These are phyloP conservation scores for Athetis lepigone DNA, from an alignment of 2,888 invertebrate species.

Conservation along the genomic window DNA sequence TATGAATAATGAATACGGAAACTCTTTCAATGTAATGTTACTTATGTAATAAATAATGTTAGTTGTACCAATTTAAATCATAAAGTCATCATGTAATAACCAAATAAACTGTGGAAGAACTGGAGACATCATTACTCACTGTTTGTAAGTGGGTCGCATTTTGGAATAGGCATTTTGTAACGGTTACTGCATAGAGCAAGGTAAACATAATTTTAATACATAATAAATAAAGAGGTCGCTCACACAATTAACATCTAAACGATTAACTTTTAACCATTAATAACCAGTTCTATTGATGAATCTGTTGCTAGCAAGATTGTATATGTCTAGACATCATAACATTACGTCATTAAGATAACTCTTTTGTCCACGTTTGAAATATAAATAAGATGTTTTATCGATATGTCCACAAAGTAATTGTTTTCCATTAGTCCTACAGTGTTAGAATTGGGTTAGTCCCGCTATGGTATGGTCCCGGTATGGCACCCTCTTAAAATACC, in stretches of 20 bases:
- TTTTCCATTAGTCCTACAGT: slow-evolving; percentile 31
- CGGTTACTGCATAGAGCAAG: slow-evolving; percentile 57
- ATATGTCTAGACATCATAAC: slow-evolving; percentile 25
- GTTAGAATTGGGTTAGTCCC: too few relatives aligned
- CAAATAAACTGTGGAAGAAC: slow-evolving; percentile 1
- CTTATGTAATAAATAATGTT: slow-evolving; percentile 22
- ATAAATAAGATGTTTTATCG: slow-evolving; percentile 20
- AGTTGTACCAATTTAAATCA: slow-evolving; percentile 5
- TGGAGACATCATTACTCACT: slow-evolving; percentile 5
- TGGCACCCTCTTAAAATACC: too few relatives aligned
- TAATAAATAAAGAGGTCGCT: slow-evolving; percentile 49
- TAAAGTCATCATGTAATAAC: background rate
- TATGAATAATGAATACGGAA: slow-evolving; percentile 58
- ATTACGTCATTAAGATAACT: slow-evolving; percentile 1
- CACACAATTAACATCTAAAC: slow-evolving; percentile 54
- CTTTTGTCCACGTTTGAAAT: slow-evolving; percentile 3
- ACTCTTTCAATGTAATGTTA: slow-evolving; percentile 38
- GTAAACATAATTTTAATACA: slow-evolving; percentile 36
- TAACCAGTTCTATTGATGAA: slow-evolving; percentile 44
- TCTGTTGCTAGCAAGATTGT: slow-evolving; percentile 21
- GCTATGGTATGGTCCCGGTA: too few relatives aligned
- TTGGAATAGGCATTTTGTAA: slow-evolving; percentile 59
- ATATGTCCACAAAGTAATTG: slow-evolving; percentile 11
- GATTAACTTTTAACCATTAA: slow-evolving; percentile 45
- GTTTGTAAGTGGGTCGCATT: slow-evolving; percentile 46